Evolutionary conservation across 1,140 invertebrate species (phyloP), one percentile per base, ranked within the genome.

Genomic region (Sarcophaga bullata): DNA sequence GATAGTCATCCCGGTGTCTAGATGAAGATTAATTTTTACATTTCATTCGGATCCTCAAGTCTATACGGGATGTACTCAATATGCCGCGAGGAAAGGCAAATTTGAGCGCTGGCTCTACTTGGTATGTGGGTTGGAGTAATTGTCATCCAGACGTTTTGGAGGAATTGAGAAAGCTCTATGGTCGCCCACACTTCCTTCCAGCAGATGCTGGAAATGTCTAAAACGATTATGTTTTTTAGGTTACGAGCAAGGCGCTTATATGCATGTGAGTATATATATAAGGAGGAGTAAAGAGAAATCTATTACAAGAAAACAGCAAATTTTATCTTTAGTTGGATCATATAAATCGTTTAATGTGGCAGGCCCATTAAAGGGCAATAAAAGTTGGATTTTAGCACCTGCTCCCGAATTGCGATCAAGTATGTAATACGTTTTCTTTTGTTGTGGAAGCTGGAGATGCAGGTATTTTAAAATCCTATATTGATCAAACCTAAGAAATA

Each of bases 91-190:
- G 91, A 91, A 58, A 92, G 96, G 93, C 94, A 0, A 90, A 91
- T 75, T 93, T 95, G 89, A 88, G 90, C 73, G 91, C 91, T 15
- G 93, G 93, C 8, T 90, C 94, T 85, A 91, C 93, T 50, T 98
- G 97, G 97, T 98, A 98, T 91, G 94, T 98, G 82, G 97, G 97
- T 83, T 98, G 97, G 96, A 95, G 95, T 83, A 98, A 98, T 89
- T 98, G 97, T 89, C 95, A 98, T 92, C 93, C 94, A 25, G 92
- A 93, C 50, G 93, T 97, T 11, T 91, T 96, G 82, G 91, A 94
- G 76, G 92, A 93, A 85, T 93, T 99, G 85, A 92, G 96, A 82
- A 90, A 94, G 85, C 95, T 95, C 90, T 98, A 98, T 90, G 90
- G 92, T 17, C 84, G 87, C 73, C 97, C 97, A 8, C 94, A 97